phyloP scores from a whole-genome alignment of 2,797 vertebrate species.

The Chrosomus eos region DNA sequence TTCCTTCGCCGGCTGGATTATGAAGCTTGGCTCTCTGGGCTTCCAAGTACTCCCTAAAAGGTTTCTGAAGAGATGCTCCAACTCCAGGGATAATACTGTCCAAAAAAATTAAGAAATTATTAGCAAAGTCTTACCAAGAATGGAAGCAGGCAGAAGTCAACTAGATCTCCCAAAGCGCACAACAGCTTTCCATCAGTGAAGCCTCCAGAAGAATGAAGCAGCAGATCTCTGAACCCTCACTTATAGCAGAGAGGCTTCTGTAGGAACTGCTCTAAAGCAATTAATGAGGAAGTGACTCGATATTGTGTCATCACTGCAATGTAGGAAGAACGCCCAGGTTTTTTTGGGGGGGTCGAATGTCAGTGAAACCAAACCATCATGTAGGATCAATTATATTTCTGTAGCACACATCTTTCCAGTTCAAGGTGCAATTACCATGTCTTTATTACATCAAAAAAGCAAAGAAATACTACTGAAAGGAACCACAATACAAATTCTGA shows the following conservation, averaged over 20 bases:
- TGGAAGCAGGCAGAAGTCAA: constrained; percentile 17
- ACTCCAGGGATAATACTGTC: constrained; percentile 89
- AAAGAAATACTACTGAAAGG: not conserved
- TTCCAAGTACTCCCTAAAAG: constrained; percentile 96
- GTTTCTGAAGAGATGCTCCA: constrained; percentile 95
- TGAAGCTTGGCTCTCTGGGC: constrained; percentile 95
- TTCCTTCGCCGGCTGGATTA: constrained; percentile 78
- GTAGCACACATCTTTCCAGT: constrained; percentile 1
- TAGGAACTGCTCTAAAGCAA: constrained; percentile 94
- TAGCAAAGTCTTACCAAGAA: constrained; percentile 54
- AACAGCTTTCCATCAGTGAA: not conserved
- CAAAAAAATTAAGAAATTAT: constrained; percentile 9
- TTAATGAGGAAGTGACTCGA: constrained; percentile 98
- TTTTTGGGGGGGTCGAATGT: constrained; percentile 72
- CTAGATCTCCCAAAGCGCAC: constrained; percentile 6
- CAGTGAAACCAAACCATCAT: constrained; percentile 65
- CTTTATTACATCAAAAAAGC: constrained; percentile 26
- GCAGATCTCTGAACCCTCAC: constrained; percentile 66
- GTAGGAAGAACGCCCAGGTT: constrained; percentile 66
- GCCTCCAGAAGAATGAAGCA: constrained; percentile 66
- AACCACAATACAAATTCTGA: not conserved
- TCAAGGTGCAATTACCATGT: not conserved
- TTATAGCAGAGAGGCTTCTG: constrained; percentile 89
- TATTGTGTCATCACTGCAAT: constrained; percentile 93
- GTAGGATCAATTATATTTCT: constrained; percentile 12